A percentile compares a stretch with the other conserved stretches of the same genome.
These are phyloP conservation scores for Drosophila teissieri DNA, from an alignment of 1,140 invertebrate genomes.

Conservation along the genomic window DNA sequence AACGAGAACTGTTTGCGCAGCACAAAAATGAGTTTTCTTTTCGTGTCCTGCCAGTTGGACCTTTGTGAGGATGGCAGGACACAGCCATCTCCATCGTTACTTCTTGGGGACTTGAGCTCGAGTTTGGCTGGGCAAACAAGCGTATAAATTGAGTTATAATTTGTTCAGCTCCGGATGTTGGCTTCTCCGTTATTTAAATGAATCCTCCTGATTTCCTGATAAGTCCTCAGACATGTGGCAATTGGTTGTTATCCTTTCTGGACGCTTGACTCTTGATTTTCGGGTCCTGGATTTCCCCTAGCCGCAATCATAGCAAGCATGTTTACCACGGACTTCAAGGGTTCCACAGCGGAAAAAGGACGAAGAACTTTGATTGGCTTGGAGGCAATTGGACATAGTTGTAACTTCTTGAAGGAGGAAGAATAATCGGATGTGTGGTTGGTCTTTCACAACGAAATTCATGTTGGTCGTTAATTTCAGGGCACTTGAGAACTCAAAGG, in stretches of 20 bases:
- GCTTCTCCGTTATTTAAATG: slow-evolving; percentile 66
- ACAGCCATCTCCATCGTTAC: slow-evolving; percentile 48
- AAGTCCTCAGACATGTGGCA: slow-evolving; percentile 47
- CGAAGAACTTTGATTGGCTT: slow-evolving; percentile 20
- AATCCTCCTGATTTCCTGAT: slow-evolving; percentile 40
- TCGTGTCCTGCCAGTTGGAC: slow-evolving; percentile 31
- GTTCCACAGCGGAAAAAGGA: not conserved
- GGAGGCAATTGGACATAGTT: slow-evolving; percentile 21
- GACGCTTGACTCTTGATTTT: slow-evolving; percentile 28
- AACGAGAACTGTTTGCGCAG: slow-evolving; percentile 55
- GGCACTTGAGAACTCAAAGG: slow-evolving; percentile 14
- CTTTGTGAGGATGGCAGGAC: slow-evolving; percentile 49
- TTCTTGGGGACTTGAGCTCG: slow-evolving; percentile 39
- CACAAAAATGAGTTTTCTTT: slow-evolving; percentile 68
- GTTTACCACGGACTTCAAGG: slow-evolving; percentile 22
- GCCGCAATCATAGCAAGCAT: slow-evolving; percentile 27
- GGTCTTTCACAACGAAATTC: not conserved
- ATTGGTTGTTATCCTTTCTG: slow-evolving; percentile 54
- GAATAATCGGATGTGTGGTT: slow-evolving; percentile 20
- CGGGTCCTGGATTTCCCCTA: slow-evolving; percentile 6
- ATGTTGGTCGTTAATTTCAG: slow-evolving; percentile 2
- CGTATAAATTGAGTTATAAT: slow-evolving; percentile 78
- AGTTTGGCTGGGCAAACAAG: slow-evolving; percentile 65
- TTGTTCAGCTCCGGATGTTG: slow-evolving; percentile 47
- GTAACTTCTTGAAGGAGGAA: slow-evolving; percentile 7